Evolutionary conservation across 2,888 invertebrate genomes (phyloP).

Genomic region (Xanthia icteritia): DNA sequence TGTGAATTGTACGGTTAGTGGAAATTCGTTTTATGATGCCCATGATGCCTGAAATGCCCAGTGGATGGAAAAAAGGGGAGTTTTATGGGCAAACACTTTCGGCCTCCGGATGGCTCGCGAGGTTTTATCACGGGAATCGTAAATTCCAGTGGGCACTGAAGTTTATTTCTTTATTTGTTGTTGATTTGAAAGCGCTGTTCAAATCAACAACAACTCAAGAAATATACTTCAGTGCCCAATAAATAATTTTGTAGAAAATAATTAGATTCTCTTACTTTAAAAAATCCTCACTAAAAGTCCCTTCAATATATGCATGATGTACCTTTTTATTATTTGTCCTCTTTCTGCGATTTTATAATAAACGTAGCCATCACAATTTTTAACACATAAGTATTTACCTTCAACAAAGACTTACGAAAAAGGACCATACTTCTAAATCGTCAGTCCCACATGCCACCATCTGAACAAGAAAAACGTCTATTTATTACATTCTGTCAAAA

Average conservation of each 20-base stretch:
- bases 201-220: too few relatives aligned
- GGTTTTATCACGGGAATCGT: slow-evolving; percentile 50
- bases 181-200: slow-evolving; percentile 37
- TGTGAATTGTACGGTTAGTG: slow-evolving; percentile 47
- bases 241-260: slow-evolving; percentile 11
- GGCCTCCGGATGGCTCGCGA: slow-evolving; percentile 1
- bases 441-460: not conserved
- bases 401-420: not conserved
- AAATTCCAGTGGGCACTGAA: slow-evolving; percentile 35
- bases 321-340: not conserved
- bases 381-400: not conserved
- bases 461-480: slow-evolving; percentile 10
- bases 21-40: slow-evolving; percentile 54
- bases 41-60: slow-evolving; percentile 49
- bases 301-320: not conserved
- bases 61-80: slow-evolving; percentile 38
- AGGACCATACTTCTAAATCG: not conserved
- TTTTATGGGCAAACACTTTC: slow-evolving; percentile 56
- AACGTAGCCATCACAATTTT: not conserved
- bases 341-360: not conserved
- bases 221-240: too few relatives aligned
- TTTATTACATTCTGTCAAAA: slow-evolving; percentile 9
- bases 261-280: not conserved
- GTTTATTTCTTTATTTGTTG: slow-evolving; percentile 48
- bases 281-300: not conserved